Base-by-base conservation (phyloP, 53 echinoderm and acorn worm species). In the Mesocentrotus franciscanus region DNA sequence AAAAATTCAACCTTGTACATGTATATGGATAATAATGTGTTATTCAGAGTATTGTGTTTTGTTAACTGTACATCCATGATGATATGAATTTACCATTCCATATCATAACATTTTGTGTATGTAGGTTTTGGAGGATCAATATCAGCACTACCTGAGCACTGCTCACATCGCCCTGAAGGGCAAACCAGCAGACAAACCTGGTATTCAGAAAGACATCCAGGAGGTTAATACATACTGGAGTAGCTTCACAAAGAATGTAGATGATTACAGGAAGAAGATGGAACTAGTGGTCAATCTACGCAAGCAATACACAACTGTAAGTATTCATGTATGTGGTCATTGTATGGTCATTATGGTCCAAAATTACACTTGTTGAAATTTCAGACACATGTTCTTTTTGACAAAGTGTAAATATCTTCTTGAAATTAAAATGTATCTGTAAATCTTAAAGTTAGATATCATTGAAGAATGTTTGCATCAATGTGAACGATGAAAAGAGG, bases 201-300 rank as follows among this genome's bases (percentile, higher is more conserved):
- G 94, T 13, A 90, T 98, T n/a, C 64, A 96, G 93, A 96, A 97
- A 49, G 99, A 99, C 92, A 93, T 99, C 64, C 96, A 98, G 49
- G 97, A 97, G 74, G 56, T 98, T 35, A 95, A 95, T 71, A 94
- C 92, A 32, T 96, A 95, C 90, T 98, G 98, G 98, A 99, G 95
- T 85, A 95, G 94, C 20, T 95, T 99, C 83, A 96, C 95, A 92
- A 96, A 74, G 56, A 95, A 99, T 92, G 96, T 99, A 9, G 97
- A 97, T 71, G 98, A 98, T 87, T 96, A 99, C 64, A 78, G 96
- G 49, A 97, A 97, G 71, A 99, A 97, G 91, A 96, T 99, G 34
- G 92, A 96, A 60, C 87, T 96, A 29, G 97, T 97, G 10, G 95
- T 98, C 90, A 96, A 98, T 32, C 97, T 96, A 93, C 97, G 97